Conservation (phyloP, 2,797 vertebrate genomes). For the Acrocephalus scirpaceus region DNA sequence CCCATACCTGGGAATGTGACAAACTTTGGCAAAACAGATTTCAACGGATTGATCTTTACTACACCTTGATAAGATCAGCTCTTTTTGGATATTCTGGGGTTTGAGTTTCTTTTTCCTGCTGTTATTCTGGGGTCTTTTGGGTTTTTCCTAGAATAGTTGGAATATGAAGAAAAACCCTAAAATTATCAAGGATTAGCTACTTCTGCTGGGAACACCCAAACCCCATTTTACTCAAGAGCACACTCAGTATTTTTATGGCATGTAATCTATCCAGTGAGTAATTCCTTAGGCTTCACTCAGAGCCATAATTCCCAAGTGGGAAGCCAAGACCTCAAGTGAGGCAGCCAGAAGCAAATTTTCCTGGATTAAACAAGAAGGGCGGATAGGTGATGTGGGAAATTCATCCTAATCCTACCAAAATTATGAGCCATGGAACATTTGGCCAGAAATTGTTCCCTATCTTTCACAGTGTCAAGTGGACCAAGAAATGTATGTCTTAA, state of each 20-base stretch:
- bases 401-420: background rate
- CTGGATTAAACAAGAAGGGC: background rate
- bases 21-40: background rate
- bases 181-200: background rate
- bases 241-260: background rate
- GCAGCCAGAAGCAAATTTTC: background rate
- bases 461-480: background rate
- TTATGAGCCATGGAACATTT: background rate
- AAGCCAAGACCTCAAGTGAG: background rate
- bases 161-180: background rate
- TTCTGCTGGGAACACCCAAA: background rate
- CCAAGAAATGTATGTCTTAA: accelerated
- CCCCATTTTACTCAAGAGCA: background rate
- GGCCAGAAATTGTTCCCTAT: background rate
- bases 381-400: background rate
- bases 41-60: background rate
- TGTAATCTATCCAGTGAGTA: background rate
- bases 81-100: background rate
- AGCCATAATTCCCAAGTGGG: background rate
- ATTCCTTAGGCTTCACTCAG: background rate
- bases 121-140: background rate
- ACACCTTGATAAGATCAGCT: background rate
- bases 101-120: background rate
- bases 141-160: background rate
- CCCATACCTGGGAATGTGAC: background rate